Evolutionary conservation across 2,113 vertebrate species (phyloP), one percentile per base, ranked within the genome.

Genomic region (Etia nguti): DNA sequence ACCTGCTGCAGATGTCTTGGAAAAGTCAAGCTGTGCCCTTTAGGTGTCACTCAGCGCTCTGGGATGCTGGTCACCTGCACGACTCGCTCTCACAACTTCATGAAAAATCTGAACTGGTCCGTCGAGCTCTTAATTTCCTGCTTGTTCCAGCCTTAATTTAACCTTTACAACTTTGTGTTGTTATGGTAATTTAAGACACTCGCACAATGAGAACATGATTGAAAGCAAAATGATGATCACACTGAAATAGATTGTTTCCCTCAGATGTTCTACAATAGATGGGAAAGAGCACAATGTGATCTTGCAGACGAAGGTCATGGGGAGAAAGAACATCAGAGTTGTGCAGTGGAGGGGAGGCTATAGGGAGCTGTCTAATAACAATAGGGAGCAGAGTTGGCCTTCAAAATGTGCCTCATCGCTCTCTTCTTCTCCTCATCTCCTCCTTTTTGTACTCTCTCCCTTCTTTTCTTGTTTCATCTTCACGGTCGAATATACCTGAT

Each of bases 1-100:
- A 89, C 87, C 18, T 20, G 86, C 90, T 91, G 92, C 94, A 94
- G 90, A 94, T 92, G 93, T 92, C 94, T 91, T 29, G 50, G 73
- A 89, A 83, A 87, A 92, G 82, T 90, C 91, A 85, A 83, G 91
- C 89, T 68, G 80, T 85, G 90, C 85, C 91, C 90, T 95, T 92
- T 90, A 88, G 90, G 84, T 92, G 92, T 92, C 93, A 92, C 82
- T 90, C 85, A 86, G 46, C 18, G 65, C 90, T 81, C 29, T 3
- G 90, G 84, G 68, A 88, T 13, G 82, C 86, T 48, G 92, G 91
- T 93, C 93, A 94, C 92, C 92, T 93, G 90, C 68, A 57, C 43
- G 10, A 54, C 54, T 82, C 10, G 8, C 56, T 60, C 60, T 62
- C 55, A 16, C 26, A 10, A 31, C 18, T 56, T 73, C 26, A 8